phyloP scores from a whole-genome alignment of 2,113 vertebrate genomes.

The Lophotis ruficrista region DNA sequence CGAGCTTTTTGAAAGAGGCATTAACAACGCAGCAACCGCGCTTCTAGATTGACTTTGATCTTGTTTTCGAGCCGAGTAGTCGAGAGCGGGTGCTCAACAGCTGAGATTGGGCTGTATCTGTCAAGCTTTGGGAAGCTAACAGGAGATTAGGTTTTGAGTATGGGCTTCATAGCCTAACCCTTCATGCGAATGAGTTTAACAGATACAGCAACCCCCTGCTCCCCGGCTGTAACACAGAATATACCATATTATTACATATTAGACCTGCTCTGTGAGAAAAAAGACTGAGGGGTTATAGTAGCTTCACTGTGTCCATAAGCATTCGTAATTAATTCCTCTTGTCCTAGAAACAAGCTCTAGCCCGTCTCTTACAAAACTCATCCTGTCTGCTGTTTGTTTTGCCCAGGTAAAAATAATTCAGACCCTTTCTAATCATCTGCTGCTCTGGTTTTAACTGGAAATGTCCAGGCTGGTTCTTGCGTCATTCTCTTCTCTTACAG shows the following conservation, averaged over 20 bases:
- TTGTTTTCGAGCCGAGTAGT: not conserved
- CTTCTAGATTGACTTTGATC: not conserved
- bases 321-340: not conserved
- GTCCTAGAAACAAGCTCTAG: not conserved
- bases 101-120: not conserved
- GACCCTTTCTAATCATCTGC: not conserved
- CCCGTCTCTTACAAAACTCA: not conserved
- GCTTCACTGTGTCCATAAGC: not conserved
- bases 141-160: not conserved
- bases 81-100: not conserved
- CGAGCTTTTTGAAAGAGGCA: not conserved
- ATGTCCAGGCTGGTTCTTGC: not conserved
- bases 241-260: not conserved
- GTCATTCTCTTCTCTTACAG: not conserved
- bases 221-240: not conserved
- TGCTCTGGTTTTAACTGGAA: not conserved
- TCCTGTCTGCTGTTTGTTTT: not conserved
- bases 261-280: not conserved
- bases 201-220: not conserved
- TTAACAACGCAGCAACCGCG: not conserved
- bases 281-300: not conserved
- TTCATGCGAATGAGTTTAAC: not conserved
- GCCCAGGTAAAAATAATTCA: not conserved
- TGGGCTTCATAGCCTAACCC: not conserved
- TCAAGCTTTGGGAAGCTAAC: not conserved